A percentile compares a stretch with the other conserved stretches of the same genome.
Conservation (phyloP, 2,888 invertebrate species). For the Meliscaeva auricollis region DNA sequence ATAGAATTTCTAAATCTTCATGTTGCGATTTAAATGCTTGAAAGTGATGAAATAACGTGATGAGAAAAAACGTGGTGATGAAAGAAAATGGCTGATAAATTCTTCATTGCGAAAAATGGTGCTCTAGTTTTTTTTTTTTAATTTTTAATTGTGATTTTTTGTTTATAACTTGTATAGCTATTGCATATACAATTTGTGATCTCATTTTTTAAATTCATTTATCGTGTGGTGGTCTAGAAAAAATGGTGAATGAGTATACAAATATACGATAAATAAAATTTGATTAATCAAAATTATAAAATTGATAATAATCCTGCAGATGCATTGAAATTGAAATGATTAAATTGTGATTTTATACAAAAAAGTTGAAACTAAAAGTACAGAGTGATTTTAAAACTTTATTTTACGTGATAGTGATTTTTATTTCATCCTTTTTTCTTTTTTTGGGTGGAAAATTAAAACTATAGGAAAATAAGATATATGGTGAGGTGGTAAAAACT, state of each 20-base stretch:
- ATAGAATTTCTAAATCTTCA: slow-evolving; percentile 53
- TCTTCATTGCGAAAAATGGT: slow-evolving; percentile 71
- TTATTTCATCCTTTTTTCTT: slow-evolving; percentile 65
- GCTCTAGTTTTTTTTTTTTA: too few species aligned
- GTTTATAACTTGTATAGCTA: slow-evolving; percentile 37
- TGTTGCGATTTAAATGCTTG: slow-evolving; percentile 72
- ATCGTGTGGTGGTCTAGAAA: slow-evolving; percentile 43
- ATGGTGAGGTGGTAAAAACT: slow-evolving; percentile 55
- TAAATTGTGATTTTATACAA: slow-evolving; percentile 30
- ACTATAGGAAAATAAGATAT: slow-evolving; percentile 27
- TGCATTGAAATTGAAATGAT: slow-evolving; percentile 61
- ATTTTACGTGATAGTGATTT: slow-evolving; percentile 53
- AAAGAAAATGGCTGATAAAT: slow-evolving; percentile 71
- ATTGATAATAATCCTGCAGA: slow-evolving; percentile 57
- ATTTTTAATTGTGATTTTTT: slow-evolving; percentile 29
- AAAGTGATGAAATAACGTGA: slow-evolving; percentile 73
- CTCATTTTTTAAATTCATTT: slow-evolving; percentile 40
- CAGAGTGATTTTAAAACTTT: slow-evolving; percentile 31
- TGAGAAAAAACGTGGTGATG: slow-evolving; percentile 71
- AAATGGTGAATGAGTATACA: slow-evolving; percentile 68
- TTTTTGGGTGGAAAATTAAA: slow-evolving; percentile 40
- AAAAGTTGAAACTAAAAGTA: slow-evolving; percentile 22
- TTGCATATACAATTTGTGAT: slow-evolving; percentile 45
- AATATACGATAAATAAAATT: slow-evolving; percentile 30
- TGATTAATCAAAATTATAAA: slow-evolving; percentile 20